These are phyloP conservation scores for Himalopsyche kuldschensis DNA, from an alignment of 2,888 invertebrate species.

Conservation along the genomic window DNA sequence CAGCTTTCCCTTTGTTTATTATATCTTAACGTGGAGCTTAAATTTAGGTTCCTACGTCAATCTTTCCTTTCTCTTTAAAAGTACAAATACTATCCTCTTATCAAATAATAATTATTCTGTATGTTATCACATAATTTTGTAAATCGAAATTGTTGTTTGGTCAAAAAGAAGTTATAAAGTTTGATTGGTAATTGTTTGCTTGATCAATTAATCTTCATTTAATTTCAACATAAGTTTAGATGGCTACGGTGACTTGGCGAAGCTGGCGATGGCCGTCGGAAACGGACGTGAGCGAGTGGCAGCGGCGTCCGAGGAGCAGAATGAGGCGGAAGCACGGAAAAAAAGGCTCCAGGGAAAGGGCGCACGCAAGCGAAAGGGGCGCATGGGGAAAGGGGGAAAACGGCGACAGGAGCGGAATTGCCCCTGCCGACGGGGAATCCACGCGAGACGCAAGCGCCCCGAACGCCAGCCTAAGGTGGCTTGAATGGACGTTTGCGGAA, in stretches of 20 bases:
- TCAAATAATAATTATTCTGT: no score
- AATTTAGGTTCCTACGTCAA: no score
- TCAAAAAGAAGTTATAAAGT: no score
- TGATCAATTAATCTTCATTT: no score
- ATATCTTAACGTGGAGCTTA: no score
- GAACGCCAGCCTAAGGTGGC: slow-evolving; percentile 25
- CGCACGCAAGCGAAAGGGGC: background rate
- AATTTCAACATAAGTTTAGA: background rate
- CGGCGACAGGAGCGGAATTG: slow-evolving; percentile 9
- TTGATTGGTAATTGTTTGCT: no score
- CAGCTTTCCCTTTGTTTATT: no score
- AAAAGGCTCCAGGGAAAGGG: background rate
- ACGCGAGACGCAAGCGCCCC: slow-evolving; percentile 20
- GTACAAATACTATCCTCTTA: no score
- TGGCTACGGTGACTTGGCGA: background rate
- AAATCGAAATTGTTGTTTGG: no score
- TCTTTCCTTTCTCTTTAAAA: no score
- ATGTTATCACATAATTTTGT: no score
- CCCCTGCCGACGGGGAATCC: slow-evolving; percentile 14
- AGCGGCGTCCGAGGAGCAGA: background rate
- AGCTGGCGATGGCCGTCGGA: slow-evolving; percentile 8
- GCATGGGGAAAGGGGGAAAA: slow-evolving; percentile 13
- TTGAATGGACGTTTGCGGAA: background rate
- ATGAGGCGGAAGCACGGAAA: background rate
- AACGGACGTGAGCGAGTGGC: slow-evolving; percentile 19